Base-by-base conservation (phyloP, 2,888 invertebrate genomes). In the Spodoptera exigua region DNA sequence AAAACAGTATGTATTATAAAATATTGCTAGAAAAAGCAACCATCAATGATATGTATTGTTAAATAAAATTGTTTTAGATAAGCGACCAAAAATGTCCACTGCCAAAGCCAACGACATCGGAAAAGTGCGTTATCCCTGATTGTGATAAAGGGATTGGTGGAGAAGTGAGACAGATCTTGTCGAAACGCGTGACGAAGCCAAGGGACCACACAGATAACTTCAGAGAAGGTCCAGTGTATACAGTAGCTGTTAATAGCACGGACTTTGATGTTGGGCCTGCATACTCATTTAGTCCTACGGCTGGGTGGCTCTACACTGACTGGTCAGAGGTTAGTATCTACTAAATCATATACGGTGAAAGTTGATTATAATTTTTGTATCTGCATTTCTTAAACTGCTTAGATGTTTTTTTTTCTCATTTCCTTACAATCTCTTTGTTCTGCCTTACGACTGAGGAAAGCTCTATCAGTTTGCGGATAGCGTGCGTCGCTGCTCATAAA, bases 291-390 rank as follows among this genome's bases (percentile, higher is more conserved):
- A 89, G 86, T 74, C 83, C 87, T 37, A 84, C 88, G 10, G 87
- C 87, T 41, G 91, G 95, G 35, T 95, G 95, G 95, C 93, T 95
- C 47, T 94, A 90, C 57, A 95, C 95, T 0, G 95, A 95, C 12
- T 95, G 95, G 95, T 94, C 95, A 10, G 94, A 95, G 89, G 95
- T 95, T 80, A 74, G 85, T 70, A 27, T 9, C 9, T 27, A 7
- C 7, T 27, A 27, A 27, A 21, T n/a, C n/a, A n/a, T n/a, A n/a
- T n/a, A n/a, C n/a, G n/a, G n/a, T n/a, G n/a, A n/a, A n/a, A n/a
- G n/a, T n/a, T n/a, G n/a, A n/a, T 45, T 12, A 0, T 44, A 3
- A 34, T 41, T 17, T n/a, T n/a, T n/a, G n/a, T n/a, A n/a, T n/a
- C n/a, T n/a, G n/a, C n/a, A n/a, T n/a, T n/a, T n/a, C n/a, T n/a